Evolutionary conservation across 2,113 vertebrate species (phyloP), one percentile per base, ranked within the genome.

Genomic region (Barnardius zonarius): DNA sequence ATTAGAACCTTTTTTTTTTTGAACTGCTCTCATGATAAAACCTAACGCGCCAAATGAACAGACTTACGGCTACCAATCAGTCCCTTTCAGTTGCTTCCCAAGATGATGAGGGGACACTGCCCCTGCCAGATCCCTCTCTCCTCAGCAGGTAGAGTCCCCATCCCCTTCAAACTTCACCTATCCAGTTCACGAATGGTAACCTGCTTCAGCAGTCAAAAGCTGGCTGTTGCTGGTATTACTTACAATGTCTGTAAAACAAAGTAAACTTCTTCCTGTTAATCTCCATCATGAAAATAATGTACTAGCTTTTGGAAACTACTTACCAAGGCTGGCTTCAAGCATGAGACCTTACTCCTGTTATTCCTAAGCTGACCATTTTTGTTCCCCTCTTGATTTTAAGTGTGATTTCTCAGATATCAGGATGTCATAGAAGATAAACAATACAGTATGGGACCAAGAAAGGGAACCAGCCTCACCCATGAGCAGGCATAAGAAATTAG

Each of bases 121-220:
- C 20, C 66, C 30, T 0, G 1, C 17, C 33, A 86, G 39, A 69
- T 9, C 8, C 0, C 0, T 5, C 9, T 62, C 27, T 83, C 44
- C 44, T 63, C 74, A 85, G 48, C 70, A 59, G 10, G 49, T 25
- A 6, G 33, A 6, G n/a, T 66, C 5, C 0, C 8, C 24, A 30
- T 23, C 15, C n/a, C 41, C 49, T 83, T 83, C 49, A 43, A 49
- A n/a, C 54, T 24, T 52, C 14, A 95, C 35, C 44, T 83, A 1
- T 57, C 77, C 33, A 17, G 57, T 37, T 90, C 62, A 66, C 33
- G 37, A 49, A 24, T 9, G 11, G 69, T 76, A 88, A 9, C 17
- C 25, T 73, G 7, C 54, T 41, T 93, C 68, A 67, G 49, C 10
- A 82, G 24, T 39, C 83, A 64, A 28, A 46, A 80, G 33, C 22